Conservation (phyloP, 2,797 vertebrate genomes). For the Euthynnus affinis region DNA sequence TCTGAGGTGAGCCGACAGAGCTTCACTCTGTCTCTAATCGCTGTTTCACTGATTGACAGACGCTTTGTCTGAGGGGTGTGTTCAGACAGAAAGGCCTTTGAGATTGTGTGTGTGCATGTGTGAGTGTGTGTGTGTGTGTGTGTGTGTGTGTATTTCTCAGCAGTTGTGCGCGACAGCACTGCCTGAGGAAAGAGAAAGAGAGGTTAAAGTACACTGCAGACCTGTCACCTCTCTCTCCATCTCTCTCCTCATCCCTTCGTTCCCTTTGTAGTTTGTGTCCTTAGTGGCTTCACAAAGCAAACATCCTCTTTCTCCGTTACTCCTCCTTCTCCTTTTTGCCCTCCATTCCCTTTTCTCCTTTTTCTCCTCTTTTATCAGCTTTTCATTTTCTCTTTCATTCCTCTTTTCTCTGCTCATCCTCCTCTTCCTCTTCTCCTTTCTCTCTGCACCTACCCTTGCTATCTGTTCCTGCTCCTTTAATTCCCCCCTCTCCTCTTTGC, state of each 20-base stretch:
- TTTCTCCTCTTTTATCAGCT: neutral
- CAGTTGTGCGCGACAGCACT: constrained; percentile 1
- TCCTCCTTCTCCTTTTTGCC: neutral
- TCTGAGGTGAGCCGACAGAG: constrained; percentile 25
- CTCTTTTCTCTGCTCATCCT: neutral
- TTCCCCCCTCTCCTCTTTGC: neutral
- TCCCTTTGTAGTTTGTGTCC: constrained; percentile 35
- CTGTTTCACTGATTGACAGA: constrained; percentile 50
- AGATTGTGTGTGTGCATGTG: constrained; percentile 21
- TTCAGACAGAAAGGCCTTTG: constrained; percentile 27
- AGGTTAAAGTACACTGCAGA: constrained; percentile 49
- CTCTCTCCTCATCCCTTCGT: constrained; percentile 28
- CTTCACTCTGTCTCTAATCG: constrained; percentile 29
- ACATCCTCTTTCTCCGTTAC: constrained; percentile 3
- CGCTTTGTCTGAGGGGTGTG: constrained; percentile 56
- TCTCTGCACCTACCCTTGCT: neutral
- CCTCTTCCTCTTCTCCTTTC: neutral
- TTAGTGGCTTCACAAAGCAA: constrained; percentile 2
- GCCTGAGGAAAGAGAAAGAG: constrained; percentile 27
- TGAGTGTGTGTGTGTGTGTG: constrained; percentile 16
- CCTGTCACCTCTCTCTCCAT: constrained; percentile 53
- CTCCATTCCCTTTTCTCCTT: neutral
- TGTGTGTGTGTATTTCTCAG: neutral
- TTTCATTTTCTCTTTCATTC: no score
- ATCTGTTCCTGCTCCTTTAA: neutral